Conservation (phyloP, 2,888 invertebrate species). For the Tetropium fuscum region DNA sequence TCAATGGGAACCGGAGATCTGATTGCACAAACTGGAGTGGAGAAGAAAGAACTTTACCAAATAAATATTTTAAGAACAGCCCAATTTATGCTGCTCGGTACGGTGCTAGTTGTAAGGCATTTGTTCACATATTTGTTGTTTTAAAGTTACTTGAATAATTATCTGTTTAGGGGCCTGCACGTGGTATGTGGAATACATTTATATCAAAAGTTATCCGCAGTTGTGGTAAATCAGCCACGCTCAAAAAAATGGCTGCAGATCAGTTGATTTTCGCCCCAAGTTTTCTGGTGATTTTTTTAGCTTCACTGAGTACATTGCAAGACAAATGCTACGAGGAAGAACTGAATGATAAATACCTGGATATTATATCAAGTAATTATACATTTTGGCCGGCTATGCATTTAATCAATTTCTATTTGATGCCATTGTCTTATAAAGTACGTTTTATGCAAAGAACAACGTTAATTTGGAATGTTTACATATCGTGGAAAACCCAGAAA, state of each 20-base stretch:
- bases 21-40: constrained; percentile 78
- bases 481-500: constrained; percentile 76
- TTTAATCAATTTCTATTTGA: constrained; percentile 83
- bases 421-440: constrained; percentile 88
- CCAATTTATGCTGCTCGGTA: constrained; percentile 42
- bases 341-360: constrained; percentile 72
- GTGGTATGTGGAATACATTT: constrained; percentile 78
- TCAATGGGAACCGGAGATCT: constrained; percentile 84
- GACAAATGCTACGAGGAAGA: constrained; percentile 70
- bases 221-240: constrained; percentile 53
- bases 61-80: constrained; percentile 38
- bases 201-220: constrained; percentile 57
- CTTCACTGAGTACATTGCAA: constrained; percentile 71
- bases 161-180: constrained; percentile 71
- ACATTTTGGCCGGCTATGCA: constrained; percentile 90
- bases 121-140: too few relatives aligned
- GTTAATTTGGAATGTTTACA: constrained; percentile 86
- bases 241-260: constrained; percentile 80
- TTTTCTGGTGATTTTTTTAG: constrained; percentile 74
- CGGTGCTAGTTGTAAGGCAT: constrained; percentile 46
- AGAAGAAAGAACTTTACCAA: constrained; percentile 55
- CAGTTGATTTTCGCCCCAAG: constrained; percentile 80
- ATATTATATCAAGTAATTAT: constrained; percentile 76
- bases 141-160: constrained; percentile 45
- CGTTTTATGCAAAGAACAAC: constrained; percentile 83